These are phyloP conservation scores for Notospermus geniculatus DNA, from an alignment of 1,140 invertebrate species.

Conservation along the genomic window DNA sequence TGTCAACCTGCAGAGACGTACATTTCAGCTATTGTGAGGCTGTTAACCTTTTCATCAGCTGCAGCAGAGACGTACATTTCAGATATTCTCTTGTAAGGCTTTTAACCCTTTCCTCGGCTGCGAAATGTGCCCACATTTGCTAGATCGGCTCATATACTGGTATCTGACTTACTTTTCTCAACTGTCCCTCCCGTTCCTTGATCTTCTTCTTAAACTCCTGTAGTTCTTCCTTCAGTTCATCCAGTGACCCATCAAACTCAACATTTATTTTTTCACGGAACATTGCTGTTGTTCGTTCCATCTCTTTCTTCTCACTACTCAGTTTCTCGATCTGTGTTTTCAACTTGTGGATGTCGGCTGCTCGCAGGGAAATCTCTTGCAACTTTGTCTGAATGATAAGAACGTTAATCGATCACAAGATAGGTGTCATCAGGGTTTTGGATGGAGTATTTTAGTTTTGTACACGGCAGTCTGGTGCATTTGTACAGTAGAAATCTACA, in stretches of 20 bases:
- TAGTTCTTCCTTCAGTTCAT: constrained; percentile 39
- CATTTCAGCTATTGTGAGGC: too few species aligned
- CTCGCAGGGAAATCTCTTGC: constrained; percentile 28
- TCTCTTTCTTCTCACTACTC: constrained; percentile 37
- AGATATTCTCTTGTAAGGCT: too few species aligned
- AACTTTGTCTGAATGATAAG: constrained; percentile 25
- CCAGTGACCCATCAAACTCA: constrained; percentile 7
- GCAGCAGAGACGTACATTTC: too few species aligned
- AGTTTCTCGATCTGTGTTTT: constrained; percentile 41
- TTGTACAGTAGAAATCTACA: too few species aligned
- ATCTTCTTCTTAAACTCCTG: constrained; percentile 42
- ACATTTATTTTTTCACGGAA: background rate
- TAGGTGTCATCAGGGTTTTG: too few species aligned
- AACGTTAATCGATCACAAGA: background rate
- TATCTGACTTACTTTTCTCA: constrained; percentile 1
- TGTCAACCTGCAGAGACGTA: too few species aligned
- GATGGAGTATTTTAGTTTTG: too few species aligned
- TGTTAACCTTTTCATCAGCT: too few species aligned
- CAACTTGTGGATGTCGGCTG: constrained; percentile 36
- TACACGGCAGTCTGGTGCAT: too few species aligned
- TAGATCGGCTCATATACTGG: too few species aligned
- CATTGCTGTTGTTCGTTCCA: constrained; percentile 27
- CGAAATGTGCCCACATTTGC: too few species aligned
- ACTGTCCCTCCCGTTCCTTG: constrained; percentile 8
- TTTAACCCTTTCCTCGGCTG: too few species aligned